Evolutionary conservation across 2,888 invertebrate species (phyloP).

Genomic region (Callimorpha dominula): DNA sequence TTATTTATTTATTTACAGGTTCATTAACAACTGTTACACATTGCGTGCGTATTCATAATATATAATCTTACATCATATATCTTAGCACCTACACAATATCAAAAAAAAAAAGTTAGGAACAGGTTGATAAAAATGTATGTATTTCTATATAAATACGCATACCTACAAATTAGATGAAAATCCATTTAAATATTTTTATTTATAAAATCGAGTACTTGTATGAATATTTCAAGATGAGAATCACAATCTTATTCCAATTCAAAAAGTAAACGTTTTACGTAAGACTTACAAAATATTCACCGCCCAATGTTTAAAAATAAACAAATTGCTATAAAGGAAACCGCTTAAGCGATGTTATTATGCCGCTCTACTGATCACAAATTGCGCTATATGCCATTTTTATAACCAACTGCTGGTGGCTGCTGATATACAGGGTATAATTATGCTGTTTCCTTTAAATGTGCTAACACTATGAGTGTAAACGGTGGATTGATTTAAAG

Average conservation of each 20-base stretch:
- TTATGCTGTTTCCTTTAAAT: slow-evolving; percentile 37
- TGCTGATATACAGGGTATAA: slow-evolving; percentile 13
- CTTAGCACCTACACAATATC: no score
- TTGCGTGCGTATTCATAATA: no score
- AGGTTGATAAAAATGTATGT: no score
- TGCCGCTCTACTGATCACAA: slow-evolving; percentile 42
- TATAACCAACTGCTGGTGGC: slow-evolving; percentile 24
- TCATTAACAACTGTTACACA: no score
- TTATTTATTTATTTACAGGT: no score
- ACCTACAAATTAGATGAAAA: no score
- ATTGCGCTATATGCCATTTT: slow-evolving; percentile 42
- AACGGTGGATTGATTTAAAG: not conserved
- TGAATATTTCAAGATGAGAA: no score
- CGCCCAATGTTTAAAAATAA: slow-evolving; percentile 49
- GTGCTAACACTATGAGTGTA: slow-evolving; percentile 20
- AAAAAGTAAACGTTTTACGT: slow-evolving; percentile 42
- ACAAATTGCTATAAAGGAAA: slow-evolving; percentile 51
- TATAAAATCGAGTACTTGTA: no score
- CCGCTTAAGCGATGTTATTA: slow-evolving; percentile 36
- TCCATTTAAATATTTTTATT: no score
- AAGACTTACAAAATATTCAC: slow-evolving; percentile 34
- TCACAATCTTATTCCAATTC: slow-evolving; percentile 15
- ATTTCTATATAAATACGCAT: no score
- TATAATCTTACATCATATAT: no score
- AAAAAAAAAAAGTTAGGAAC: no score